phyloP scores from a whole-genome alignment of 1,140 invertebrate species.

The Aplysia californica region DNA sequence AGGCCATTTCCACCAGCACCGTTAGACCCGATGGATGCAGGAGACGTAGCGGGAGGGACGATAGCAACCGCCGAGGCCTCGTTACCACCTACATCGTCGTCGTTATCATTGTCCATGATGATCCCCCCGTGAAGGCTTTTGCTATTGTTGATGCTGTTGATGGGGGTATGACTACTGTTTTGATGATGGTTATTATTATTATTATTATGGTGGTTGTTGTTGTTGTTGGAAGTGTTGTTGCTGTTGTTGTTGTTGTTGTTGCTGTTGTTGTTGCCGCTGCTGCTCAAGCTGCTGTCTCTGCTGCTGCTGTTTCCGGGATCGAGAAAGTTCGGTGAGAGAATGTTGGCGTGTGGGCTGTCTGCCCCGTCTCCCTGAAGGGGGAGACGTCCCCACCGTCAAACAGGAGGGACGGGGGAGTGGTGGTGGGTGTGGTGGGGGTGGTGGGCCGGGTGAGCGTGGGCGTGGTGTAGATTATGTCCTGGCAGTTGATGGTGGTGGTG shows the following conservation, averaged over 20 bases:
- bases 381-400: constrained; percentile 22
- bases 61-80: no score
- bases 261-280: background rate
- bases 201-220: background rate
- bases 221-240: background rate
- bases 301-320: constrained; percentile 5
- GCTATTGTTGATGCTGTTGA: background rate
- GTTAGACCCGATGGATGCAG: no score
- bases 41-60: no score
- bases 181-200: no score
- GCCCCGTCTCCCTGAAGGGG: constrained; percentile 7
- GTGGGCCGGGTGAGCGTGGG: background rate
- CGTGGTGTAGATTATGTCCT: background rate
- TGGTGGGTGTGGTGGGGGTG: constrained; percentile 9
- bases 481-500: background rate
- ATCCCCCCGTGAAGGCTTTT: background rate
- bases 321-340: background rate
- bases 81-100: no score
- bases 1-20: no score
- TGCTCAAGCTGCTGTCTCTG: constrained; percentile 6
- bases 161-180: background rate
- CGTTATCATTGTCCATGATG: no score
- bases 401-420: constrained; percentile 7
- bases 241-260: constrained; percentile 2
- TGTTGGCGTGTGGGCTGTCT: background rate